Evolutionary conservation across 37 sponge, comb jelly and placozoan species (phyloP), one percentile per base, ranked within the genome.

Genomic region (Halisarca cf. caerulea): DNA sequence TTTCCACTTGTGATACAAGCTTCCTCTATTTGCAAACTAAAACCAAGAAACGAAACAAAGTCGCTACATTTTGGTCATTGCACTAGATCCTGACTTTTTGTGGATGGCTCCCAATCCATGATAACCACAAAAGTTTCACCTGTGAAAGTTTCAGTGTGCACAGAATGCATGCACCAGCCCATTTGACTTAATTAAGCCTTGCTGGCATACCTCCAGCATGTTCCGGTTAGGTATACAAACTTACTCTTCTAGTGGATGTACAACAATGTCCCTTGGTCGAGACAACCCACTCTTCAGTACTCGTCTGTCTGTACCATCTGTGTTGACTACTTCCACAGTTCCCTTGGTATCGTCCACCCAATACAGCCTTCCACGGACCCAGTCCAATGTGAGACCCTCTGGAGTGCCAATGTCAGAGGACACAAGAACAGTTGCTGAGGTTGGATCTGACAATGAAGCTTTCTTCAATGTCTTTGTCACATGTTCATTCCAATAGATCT

Each of bases 401-500:
- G 66, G 66, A 35, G 30, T 35, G 7, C 32, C 32, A 34, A 64
- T 43, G 0, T 28, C 43, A 14, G 54, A 23, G 59, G 80, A 80
- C 44, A 82, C 82, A 15, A 60, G 32, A 17, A 69, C 57, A 34
- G 55, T 47, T 14, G 30, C 53, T 37, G 28, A 4, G 15, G 32
- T 18, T 54, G 78, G 35, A 66, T 82, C 7, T 75, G 38, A 37
- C 66, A 87, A 36, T 77, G 77, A 74, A 43, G 45, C 77, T 25
- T 40, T 74, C 44, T 43, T 74, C 45, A 74, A 23, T n/a, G 44
- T 25, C 77, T 40, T 74, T n/a, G 14, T 74, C 25, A 18, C 11
- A 0, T 39, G 23, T 14, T 74, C 77, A 1, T 24, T 8, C 77
- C 77, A 74, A 37, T 87, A 58, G 77, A 84, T 81, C 74, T 91